These are phyloP conservation scores for Nycticorax nycticorax DNA, from an alignment of 2,113 vertebrate species.

Conservation along the genomic window DNA sequence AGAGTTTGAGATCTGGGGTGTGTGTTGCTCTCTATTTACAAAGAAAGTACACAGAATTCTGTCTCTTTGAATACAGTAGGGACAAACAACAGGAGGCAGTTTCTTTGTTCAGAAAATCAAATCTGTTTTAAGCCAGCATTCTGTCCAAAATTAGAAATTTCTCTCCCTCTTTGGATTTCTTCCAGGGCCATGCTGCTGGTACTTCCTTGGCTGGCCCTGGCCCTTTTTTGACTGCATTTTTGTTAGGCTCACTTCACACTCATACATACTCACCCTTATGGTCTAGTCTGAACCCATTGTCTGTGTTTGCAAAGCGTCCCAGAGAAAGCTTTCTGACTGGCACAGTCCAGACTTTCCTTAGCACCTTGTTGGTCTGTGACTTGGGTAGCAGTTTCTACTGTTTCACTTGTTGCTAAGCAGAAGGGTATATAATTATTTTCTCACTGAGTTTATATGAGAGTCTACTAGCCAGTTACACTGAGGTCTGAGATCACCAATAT, in stretches of 20 bases:
- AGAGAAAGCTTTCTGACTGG: background rate
- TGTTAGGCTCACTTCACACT: background rate
- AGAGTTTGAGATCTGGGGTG: background rate
- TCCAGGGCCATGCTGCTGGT: background rate
- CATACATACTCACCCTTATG: background rate
- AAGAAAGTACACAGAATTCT: constrained; percentile 3
- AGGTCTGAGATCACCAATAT: background rate
- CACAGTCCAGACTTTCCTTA: background rate
- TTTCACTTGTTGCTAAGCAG: background rate
- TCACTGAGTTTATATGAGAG: background rate
- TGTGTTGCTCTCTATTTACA: background rate
- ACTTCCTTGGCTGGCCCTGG: background rate
- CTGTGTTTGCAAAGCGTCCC: background rate
- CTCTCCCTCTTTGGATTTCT: background rate
- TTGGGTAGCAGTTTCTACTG: background rate
- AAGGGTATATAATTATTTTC: background rate
- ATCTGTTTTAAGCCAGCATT: background rate
- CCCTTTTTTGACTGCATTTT: background rate
- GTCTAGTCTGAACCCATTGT: background rate
- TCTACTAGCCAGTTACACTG: background rate
- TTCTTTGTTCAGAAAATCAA: constrained; percentile 42
- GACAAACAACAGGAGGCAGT: constrained; percentile 1
- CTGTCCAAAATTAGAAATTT: constrained; percentile 24
- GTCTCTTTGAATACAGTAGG: background rate
- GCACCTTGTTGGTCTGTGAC: background rate